Evolutionary conservation across 2,797 vertebrate species (phyloP), one percentile per base, ranked within the genome.

Genomic region (Spinus olivaceus): DNA sequence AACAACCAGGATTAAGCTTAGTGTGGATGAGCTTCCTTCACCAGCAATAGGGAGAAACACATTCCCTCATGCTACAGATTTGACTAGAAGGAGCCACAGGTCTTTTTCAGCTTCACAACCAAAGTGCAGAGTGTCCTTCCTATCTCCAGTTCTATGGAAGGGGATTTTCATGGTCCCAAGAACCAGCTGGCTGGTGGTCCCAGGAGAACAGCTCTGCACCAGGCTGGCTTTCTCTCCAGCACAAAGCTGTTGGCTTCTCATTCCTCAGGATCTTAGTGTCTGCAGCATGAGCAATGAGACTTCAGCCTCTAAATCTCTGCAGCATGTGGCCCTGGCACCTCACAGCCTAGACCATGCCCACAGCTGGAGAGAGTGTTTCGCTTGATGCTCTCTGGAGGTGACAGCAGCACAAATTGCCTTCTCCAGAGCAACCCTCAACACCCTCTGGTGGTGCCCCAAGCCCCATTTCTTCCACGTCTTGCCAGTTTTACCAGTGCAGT

Each of bases 21-120:
- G 47, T 3, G 7, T 49, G 8, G 49, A 47, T 60, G 49, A 82
- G 30, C 39, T 94, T 92, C 64, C 60, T 81, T 85, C 78, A 64
- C 27, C 44, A 56, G 44, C 0, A 0, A 46, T 3, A 1, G 17
- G n/a, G 25, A 89, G 67, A 91, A 70, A 41, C 2, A 1, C 1
- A 0, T 83, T 87, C 12, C 28, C 37, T 91, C 0, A 0, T 56
- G 28, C 67, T 85, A 28, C 32, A n/a, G 1, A 44, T 70, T 91
- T 8, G 9, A 53, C 19, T 16, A 59, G 72, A 59, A 90, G 42
- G 17, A 78, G 21, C 57, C 7, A 5, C 1, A 12, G 28, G 23
- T 85, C 70, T 90, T 92, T 18, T 41, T 77, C 60, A 51, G 22
- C 24, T 81, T 63, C 56, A 77, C 35, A 84, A n/a, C 14, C 44